Percentiles rank a stretch among this genome's conserved stretches.
Evolutionary conservation across 2,888 invertebrate species (phyloP).

Genomic region (Malachius bipustulatus): DNA sequence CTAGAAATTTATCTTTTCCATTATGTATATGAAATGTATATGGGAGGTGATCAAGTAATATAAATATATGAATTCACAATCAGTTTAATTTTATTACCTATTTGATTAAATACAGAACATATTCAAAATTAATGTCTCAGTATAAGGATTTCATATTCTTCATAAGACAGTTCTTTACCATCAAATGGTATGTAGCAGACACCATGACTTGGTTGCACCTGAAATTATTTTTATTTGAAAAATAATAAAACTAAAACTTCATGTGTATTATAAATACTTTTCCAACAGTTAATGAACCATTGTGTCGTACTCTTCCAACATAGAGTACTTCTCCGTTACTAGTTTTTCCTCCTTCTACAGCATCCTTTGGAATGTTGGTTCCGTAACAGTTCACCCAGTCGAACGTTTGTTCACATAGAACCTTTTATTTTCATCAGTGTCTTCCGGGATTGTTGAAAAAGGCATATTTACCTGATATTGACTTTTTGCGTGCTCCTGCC

Average conservation of each 20-base stretch:
- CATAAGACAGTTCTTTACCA: constrained; percentile 50
- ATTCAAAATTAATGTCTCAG: constrained; percentile 14
- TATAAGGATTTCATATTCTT: constrained; percentile 55
- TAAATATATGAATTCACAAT: too few species aligned
- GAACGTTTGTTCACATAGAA: background rate
- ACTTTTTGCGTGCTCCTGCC: background rate
- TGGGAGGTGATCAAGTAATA: too few species aligned
- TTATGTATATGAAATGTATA: too few species aligned
- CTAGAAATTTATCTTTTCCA: too few species aligned
- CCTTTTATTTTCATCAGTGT: too few species aligned
- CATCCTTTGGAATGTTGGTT: background rate
- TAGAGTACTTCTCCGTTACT: background rate
- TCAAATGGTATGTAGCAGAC: constrained; percentile 54
- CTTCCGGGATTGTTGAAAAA: too few species aligned
- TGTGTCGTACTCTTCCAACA: background rate
- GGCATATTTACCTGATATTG: constrained; percentile 14
- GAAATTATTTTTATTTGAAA: constrained; percentile 29
- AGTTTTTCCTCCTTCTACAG: background rate
- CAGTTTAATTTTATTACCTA: too few species aligned
- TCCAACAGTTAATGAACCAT: background rate
- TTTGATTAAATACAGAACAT: too few species aligned
- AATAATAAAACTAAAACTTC: too few species aligned
- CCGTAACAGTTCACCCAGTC: background rate
- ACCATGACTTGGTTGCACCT: constrained; percentile 53
- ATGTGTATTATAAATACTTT: background rate